Percentiles rank a stretch among this genome's conserved stretches.
These are phyloP conservation scores for Microcebus lehilahytsara DNA, from an alignment of 2,113 vertebrate genomes.

Conservation along the genomic window DNA sequence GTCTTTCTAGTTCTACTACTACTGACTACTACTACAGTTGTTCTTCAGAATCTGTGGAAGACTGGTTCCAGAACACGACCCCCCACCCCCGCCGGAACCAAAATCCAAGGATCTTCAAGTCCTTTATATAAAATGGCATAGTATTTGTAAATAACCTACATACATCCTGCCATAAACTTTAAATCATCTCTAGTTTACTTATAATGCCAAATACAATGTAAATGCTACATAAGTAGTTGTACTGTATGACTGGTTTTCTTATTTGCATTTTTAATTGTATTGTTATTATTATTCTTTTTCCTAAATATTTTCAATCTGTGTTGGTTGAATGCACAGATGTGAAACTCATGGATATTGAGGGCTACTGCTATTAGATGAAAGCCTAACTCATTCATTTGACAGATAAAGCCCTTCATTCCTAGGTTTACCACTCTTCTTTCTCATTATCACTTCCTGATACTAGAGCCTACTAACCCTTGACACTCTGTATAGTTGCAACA, in stretches of 20 bases:
- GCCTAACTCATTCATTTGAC: not conserved
- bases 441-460: not conserved
- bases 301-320: not conserved
- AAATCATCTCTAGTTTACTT: not conserved
- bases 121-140: not conserved
- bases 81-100: fast-evolving
- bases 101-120: not conserved
- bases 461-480: not conserved
- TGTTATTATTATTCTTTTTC: not conserved
- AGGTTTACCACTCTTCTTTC: not conserved
- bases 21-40: not conserved
- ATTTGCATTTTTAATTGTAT: not conserved
- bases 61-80: not conserved
- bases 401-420: not conserved
- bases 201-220: not conserved
- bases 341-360: not conserved
- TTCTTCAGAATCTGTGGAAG: not conserved
- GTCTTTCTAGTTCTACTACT: not conserved
- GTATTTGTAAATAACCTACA: not conserved
- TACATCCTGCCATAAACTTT: not conserved
- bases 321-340: not conserved
- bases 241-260: not conserved
- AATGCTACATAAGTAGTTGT: not conserved
- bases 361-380: not conserved
- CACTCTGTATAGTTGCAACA: not conserved